Evolutionary conservation across 2,888 invertebrate genomes (phyloP).

Genomic region (Helleia helle): DNA sequence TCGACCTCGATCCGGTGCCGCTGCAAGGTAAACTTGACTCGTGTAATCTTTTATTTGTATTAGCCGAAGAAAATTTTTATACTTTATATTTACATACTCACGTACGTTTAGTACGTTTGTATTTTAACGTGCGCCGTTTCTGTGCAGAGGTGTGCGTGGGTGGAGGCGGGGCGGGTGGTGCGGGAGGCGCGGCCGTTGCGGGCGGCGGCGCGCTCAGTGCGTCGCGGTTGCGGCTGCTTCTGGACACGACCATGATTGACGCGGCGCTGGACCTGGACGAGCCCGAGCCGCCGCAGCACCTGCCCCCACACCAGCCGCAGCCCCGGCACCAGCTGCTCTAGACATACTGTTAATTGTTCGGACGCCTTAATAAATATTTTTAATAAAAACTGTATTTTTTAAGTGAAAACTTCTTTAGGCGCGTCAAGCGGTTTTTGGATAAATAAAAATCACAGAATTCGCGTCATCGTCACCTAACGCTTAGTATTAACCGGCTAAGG

Average conservation of each 20-base stretch:
- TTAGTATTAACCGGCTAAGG: no score
- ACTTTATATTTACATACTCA: no score
- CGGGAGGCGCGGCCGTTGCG: slow-evolving; percentile 39
- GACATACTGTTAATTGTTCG: slow-evolving; percentile 14
- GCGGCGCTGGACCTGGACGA: slow-evolving; percentile 92
- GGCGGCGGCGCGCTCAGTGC: slow-evolving; percentile 71
- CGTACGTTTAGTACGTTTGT: no score
- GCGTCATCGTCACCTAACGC: no score
- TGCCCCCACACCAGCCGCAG: slow-evolving; percentile 16
- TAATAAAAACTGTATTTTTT: no score
- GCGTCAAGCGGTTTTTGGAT: no score
- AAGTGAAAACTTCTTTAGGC: no score
- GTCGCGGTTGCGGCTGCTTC: slow-evolving; percentile 83
- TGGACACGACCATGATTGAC: slow-evolving; percentile 93
- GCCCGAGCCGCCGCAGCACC: slow-evolving; percentile 71
- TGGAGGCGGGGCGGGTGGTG: slow-evolving; percentile 18
- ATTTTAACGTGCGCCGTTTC: no score
- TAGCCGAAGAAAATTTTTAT: no score
- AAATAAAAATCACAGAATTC: no score
- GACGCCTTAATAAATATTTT: slow-evolving; percentile 16
- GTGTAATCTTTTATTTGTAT: no score
- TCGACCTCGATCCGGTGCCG: slow-evolving; percentile 68
- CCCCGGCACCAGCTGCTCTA: slow-evolving; percentile 18
- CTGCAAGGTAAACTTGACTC: slow-evolving; percentile 38
- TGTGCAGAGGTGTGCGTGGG: slow-evolving; percentile 27